Conservation (phyloP, 2,888 invertebrate species). For the Erebia palarica region DNA sequence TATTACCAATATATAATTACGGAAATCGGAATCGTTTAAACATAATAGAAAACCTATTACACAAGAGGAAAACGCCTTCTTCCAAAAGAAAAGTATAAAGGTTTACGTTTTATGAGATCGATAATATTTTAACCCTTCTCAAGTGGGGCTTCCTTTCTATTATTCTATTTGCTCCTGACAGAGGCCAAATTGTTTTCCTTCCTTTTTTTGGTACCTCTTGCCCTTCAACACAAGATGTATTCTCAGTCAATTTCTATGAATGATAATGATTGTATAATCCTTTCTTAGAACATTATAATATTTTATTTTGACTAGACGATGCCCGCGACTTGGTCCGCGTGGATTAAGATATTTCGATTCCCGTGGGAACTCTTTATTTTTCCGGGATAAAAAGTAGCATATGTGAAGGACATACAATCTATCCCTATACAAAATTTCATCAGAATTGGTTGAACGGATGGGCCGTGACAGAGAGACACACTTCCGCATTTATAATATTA, state of each 20-base stretch:
- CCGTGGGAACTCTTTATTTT: too few relatives aligned
- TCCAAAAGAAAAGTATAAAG: slow-evolving; percentile 14
- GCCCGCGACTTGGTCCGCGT: too few relatives aligned
- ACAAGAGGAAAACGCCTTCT: neutral
- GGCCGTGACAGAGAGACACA: too few relatives aligned
- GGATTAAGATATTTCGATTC: too few relatives aligned
- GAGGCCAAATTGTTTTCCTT: slow-evolving; percentile 30
- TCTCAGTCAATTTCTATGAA: neutral
- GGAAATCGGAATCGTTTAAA: neutral
- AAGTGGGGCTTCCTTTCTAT: slow-evolving; percentile 32
- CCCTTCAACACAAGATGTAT: neutral
- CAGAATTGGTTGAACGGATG: too few relatives aligned
- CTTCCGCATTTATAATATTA: too few relatives aligned
- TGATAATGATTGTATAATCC: neutral
- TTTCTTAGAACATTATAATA: neutral
- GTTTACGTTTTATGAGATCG: slow-evolving; percentile 29
- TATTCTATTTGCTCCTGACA: slow-evolving; percentile 31
- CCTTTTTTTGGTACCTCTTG: slow-evolving; percentile 16
- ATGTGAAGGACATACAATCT: too few relatives aligned
- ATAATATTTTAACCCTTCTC: slow-evolving; percentile 37
- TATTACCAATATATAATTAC: too few relatives aligned
- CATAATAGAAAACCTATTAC: neutral
- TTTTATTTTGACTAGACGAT: neutral
- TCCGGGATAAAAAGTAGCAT: too few relatives aligned
- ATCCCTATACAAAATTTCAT: too few relatives aligned